Evolutionary conservation across 2,113 vertebrate genomes (phyloP).

Genomic region (Cyprinodon brontotheroides): DNA sequence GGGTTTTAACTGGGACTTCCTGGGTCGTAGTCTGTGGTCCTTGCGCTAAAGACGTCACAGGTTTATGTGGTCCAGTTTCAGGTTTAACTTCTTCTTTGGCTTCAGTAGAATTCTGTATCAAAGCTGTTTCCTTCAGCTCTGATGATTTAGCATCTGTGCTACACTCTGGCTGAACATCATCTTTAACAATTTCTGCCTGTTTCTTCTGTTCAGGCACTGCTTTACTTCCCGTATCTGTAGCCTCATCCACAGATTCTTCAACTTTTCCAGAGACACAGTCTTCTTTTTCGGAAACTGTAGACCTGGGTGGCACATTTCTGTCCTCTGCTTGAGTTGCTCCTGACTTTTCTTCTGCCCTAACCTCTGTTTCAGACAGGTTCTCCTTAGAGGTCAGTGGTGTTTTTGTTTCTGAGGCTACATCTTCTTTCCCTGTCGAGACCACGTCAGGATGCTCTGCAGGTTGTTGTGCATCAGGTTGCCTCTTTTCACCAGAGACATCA

Average conservation of each 20-base stretch:
- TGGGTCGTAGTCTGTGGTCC: not conserved
- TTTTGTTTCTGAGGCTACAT: not conserved
- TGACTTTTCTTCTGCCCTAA: not conserved
- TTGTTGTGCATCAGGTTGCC: not conserved
- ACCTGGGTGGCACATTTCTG: not conserved
- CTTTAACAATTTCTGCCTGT: not conserved
- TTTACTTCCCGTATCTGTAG: not conserved
- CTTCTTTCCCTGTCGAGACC: not conserved
- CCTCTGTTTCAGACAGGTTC: not conserved
- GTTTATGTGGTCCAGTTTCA: not conserved
- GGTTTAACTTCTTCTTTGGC: not conserved
- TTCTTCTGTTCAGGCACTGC: not conserved
- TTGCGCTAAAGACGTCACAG: not conserved
- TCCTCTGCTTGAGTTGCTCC: not conserved
- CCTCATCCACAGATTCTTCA: not conserved
- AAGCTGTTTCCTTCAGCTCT: not conserved
- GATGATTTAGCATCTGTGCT: not conserved
- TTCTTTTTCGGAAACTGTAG: not conserved
- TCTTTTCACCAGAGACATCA: not conserved
- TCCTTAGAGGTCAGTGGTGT: not conserved
- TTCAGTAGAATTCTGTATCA: not conserved
- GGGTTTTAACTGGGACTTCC: not conserved
- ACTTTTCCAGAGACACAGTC: not conserved
- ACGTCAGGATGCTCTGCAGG: not conserved
- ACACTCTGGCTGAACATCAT: not conserved